Evolutionary conservation across 2,113 vertebrate species (phyloP).

Genomic region (Chaetodon auriga): DNA sequence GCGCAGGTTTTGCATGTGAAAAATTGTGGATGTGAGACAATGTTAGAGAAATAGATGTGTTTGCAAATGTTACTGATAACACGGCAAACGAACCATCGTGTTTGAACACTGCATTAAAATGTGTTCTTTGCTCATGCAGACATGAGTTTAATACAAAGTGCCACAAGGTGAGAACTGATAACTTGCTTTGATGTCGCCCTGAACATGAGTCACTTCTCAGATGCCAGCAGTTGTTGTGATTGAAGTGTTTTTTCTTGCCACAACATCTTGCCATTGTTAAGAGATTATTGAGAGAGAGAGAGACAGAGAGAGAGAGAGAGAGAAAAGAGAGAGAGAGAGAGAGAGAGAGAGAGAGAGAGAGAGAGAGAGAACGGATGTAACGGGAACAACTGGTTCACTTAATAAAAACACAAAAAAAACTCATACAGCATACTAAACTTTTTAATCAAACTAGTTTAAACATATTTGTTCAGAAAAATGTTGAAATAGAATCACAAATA

Average conservation of each 20-base stretch:
- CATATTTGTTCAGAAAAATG: not conserved
- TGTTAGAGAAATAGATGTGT: not conserved
- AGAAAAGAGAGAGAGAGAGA: not conserved
- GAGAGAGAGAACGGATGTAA: not conserved
- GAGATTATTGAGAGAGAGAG: not conserved
- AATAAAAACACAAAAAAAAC: not conserved
- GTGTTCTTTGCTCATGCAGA: not conserved
- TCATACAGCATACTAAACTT: not conserved
- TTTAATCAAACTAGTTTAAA: not conserved
- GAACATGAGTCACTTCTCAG: constrained; percentile 26
- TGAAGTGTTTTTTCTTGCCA: constrained; percentile 5
- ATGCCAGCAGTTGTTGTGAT: constrained; percentile 16
- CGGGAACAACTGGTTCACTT: not conserved
- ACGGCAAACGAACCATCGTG: not conserved
- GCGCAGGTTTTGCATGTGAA: not conserved
- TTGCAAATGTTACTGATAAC: not conserved
- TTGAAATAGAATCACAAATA: not conserved
- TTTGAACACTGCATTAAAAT: not conserved
- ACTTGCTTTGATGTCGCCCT: constrained; percentile 21
- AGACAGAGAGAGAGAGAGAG: no score
- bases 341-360: not conserved
- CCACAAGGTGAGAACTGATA: not conserved
- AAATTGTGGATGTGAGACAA: not conserved
- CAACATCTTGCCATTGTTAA: not conserved
- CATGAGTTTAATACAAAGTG: not conserved